These are phyloP conservation scores for Caracal caracal DNA, from an alignment of 2,113 vertebrate species.

Conservation along the genomic window DNA sequence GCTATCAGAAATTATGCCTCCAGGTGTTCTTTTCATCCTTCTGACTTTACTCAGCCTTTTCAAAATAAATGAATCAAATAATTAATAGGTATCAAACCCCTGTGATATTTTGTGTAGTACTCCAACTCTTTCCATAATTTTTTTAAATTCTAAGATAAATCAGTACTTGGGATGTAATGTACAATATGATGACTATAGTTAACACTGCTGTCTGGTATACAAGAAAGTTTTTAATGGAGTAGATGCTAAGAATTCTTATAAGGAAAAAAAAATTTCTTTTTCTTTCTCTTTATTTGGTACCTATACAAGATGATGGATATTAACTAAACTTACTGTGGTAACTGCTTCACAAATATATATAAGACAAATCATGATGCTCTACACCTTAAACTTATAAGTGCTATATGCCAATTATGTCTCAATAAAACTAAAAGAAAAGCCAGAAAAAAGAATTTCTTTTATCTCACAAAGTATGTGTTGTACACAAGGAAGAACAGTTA, in stretches of 20 bases:
- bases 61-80: conserved; percentile 28
- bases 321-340: background rate
- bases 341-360: background rate
- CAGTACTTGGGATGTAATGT: background rate
- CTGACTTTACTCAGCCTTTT: background rate
- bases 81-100: background rate
- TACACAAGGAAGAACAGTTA: background rate
- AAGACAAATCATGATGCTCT: background rate
- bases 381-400: background rate
- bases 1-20: background rate
- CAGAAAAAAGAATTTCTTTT: background rate
- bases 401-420: background rate
- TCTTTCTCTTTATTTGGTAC: background rate
- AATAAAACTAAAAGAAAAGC: background rate
- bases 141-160: background rate
- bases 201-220: background rate
- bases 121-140: conserved; percentile 1
- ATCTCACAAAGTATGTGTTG: background rate
- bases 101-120: background rate
- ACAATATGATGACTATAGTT: background rate
- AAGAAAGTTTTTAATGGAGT: background rate
- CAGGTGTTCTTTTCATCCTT: background rate
- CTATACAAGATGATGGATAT: background rate
- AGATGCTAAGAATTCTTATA: background rate
- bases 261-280: background rate